Evolutionary conservation across 2,797 vertebrate genomes (phyloP).

Genomic region (Myotis myotis): DNA sequence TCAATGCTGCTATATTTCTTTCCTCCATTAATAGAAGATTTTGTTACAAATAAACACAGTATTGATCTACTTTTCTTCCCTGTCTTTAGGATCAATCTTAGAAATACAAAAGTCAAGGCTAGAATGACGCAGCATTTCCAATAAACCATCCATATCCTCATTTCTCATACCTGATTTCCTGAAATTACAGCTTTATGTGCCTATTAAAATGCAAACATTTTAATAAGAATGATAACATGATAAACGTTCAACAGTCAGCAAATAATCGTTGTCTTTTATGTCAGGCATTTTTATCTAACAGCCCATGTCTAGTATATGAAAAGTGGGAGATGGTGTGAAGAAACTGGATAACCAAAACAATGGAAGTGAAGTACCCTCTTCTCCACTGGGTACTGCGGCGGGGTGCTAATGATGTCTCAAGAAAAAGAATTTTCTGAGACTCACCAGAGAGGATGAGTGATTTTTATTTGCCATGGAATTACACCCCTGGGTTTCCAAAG

Average conservation of each 20-base stretch:
- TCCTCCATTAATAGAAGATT: background rate
- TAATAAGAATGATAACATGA: background rate
- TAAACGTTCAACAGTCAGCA: background rate
- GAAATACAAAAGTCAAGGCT: background rate
- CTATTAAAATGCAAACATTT: background rate
- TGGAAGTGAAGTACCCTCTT: no score
- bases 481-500: no score
- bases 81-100: background rate
- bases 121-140: background rate
- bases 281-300: background rate
- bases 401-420: no score
- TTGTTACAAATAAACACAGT: background rate
- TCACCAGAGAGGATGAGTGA: no score
- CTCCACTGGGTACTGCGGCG: no score
- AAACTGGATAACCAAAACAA: background rate
- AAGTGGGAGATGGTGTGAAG: background rate
- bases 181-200: background rate
- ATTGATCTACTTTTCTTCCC: background rate
- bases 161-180: background rate
- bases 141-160: background rate
- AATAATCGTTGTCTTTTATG: background rate
- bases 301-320: background rate
- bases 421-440: no score
- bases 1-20: background rate
- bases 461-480: no score